Conservation (phyloP, 1,140 invertebrate genomes). For the Megalopta genalis region DNA sequence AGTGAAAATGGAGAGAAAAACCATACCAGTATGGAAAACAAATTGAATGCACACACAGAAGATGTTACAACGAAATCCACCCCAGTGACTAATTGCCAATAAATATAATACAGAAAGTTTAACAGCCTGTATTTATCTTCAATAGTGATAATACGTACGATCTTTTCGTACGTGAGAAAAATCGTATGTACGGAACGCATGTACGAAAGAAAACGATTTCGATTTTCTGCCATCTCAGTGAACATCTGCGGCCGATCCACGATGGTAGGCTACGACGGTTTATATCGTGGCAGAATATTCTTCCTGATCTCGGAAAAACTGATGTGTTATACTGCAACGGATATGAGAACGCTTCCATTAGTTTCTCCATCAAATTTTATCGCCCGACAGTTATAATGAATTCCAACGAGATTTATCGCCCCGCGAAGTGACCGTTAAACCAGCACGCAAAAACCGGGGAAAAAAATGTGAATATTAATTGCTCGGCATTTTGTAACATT, state of each 20-base stretch:
- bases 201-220: neutral
- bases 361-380: slow-evolving; percentile 22
- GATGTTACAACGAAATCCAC: no score
- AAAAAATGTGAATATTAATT: slow-evolving; percentile 11
- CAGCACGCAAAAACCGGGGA: neutral
- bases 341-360: neutral
- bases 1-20: no score
- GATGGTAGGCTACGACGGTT: no score
- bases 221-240: neutral
- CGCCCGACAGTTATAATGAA: slow-evolving; percentile 25
- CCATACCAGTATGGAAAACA: no score
- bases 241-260: neutral
- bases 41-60: no score
- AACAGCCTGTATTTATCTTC: no score
- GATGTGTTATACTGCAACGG: neutral
- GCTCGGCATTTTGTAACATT: slow-evolving; percentile 1
- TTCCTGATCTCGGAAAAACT: neutral
- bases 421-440: slow-evolving; percentile 24
- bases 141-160: no score
- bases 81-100: no score
- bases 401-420: slow-evolving; percentile 22
- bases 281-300: neutral
- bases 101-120: no score
- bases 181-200: no score
- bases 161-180: no score